Percentiles rank a stretch among this genome's conserved stretches.
phyloP scores from a whole-genome alignment of 1,140 invertebrate genomes.

The Limonius californicus region DNA sequence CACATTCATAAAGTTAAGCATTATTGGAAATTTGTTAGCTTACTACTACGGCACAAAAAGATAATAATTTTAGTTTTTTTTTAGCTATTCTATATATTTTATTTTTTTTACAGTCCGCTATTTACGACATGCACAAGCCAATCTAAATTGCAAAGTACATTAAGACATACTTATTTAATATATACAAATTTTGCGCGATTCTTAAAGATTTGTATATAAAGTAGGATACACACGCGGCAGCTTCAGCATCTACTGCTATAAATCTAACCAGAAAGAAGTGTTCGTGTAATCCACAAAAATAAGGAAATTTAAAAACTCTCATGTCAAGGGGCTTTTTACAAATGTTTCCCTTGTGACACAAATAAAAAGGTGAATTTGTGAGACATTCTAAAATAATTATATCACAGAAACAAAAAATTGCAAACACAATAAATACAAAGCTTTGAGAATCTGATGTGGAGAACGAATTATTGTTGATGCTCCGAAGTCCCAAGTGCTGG shows the following conservation, averaged over 20 bases:
- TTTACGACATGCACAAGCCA: slow-evolving; percentile 4
- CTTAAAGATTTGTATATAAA: neutral
- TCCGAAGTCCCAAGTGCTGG: slow-evolving; percentile 1
- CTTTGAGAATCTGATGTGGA: neutral
- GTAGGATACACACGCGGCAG: too few relatives aligned
- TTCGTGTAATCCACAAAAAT: too few relatives aligned
- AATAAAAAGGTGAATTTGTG: neutral
- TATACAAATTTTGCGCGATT: neutral
- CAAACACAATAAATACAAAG: neutral
- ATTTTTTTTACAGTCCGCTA: slow-evolving; percentile 5
- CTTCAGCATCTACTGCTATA: neutral
- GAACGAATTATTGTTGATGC: neutral
- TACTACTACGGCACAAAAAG: neutral
- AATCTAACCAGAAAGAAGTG: too few relatives aligned
- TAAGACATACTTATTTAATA: neutral
- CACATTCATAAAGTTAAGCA: neutral
- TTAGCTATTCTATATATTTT: neutral
- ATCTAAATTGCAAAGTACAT: slow-evolving; percentile 1
- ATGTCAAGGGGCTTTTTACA: neutral
- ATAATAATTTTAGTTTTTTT: neutral
- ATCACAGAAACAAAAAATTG: slow-evolving; percentile 8
- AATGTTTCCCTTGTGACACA: slow-evolving; percentile 3
- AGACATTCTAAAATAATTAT: neutral
- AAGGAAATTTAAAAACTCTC: neutral
- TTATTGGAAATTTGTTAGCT: neutral